Percentiles rank a stretch among this genome's conserved stretches.
Conservation (phyloP, 2,888 invertebrate species). For the Aproaerema taeniolella region DNA sequence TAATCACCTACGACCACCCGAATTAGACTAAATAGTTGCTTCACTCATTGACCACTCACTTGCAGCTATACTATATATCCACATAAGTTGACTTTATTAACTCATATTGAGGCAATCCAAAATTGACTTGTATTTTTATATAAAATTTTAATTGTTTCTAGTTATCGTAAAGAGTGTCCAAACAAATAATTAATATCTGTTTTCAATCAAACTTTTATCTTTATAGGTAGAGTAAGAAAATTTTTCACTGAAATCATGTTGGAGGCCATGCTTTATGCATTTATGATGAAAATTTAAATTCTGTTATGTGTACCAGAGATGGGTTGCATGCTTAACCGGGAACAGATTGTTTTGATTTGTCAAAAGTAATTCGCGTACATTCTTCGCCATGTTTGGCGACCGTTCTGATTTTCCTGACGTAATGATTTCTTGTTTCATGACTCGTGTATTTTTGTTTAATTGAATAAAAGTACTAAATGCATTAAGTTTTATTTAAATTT, state of each 20-base stretch:
- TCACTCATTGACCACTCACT: too few species aligned
- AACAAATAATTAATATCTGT: slow-evolving; percentile 10
- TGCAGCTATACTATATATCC: too few species aligned
- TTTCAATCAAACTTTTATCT: slow-evolving; percentile 10
- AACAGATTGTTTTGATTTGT: neutral
- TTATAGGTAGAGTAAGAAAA: slow-evolving; percentile 17
- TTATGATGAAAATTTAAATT: slow-evolving; percentile 11
- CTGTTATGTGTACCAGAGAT: neutral
- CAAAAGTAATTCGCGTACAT: neutral
- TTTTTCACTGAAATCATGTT: slow-evolving; percentile 30
- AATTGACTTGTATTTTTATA: slow-evolving; percentile 24
- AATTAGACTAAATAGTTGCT: too few species aligned
- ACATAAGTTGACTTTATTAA: neutral
- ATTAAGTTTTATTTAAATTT: slow-evolving; percentile 68
- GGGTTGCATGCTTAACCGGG: neutral
- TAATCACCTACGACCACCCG: too few species aligned
- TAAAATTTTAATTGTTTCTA: too few species aligned
- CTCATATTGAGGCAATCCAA: slow-evolving; percentile 3
- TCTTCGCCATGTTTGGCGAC: neutral
- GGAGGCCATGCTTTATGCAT: slow-evolving; percentile 3
- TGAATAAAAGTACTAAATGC: slow-evolving; percentile 64
- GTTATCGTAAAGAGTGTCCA: too few species aligned
- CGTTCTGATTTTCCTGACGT: neutral
- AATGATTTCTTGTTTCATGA: slow-evolving; percentile 33
- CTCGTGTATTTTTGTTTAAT: slow-evolving; percentile 56